phyloP scores from a whole-genome alignment of 92 coral and sea anemone species.

The Meandrina meandrites region DNA sequence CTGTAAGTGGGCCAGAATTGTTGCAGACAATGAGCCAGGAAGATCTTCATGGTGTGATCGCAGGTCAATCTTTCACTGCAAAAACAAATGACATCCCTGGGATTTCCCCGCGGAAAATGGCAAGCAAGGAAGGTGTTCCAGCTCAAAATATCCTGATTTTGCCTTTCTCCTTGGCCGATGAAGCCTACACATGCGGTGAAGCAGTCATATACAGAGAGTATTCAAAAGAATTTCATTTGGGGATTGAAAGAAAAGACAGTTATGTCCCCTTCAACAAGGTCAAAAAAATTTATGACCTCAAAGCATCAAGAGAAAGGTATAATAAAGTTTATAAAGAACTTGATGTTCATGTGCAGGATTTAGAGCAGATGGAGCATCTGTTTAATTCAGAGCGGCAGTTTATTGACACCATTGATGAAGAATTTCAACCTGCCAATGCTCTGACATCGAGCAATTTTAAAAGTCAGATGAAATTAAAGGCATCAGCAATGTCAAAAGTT shows the following conservation, averaged over 20 bases:
- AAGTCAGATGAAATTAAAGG: conserved; percentile 17
- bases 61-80: background rate
- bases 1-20: background rate
- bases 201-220: conserved; percentile 11
- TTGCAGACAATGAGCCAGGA: background rate
- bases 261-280: conserved; percentile 23
- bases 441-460: conserved; percentile 7
- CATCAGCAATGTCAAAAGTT: conserved; percentile 19
- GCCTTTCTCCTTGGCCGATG: conserved; percentile 37
- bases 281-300: conserved; percentile 29
- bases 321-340: conserved; percentile 25
- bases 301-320: conserved; percentile 39
- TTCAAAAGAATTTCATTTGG: conserved; percentile 21
- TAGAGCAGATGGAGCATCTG: conserved; percentile 5
- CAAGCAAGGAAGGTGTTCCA: background rate
- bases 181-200: conserved; percentile 20
- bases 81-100: background rate
- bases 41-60: background rate
- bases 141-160: background rate
- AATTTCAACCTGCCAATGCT: background rate
- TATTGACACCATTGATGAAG: too few species aligned
- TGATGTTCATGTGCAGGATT: conserved; percentile 32
- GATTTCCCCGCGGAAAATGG: background rate
- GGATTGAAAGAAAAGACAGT: conserved; percentile 14
- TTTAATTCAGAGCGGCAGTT: conserved; percentile 3